Conservation (phyloP, 1,140 invertebrate genomes). For the Drosophila baimaii region DNA sequence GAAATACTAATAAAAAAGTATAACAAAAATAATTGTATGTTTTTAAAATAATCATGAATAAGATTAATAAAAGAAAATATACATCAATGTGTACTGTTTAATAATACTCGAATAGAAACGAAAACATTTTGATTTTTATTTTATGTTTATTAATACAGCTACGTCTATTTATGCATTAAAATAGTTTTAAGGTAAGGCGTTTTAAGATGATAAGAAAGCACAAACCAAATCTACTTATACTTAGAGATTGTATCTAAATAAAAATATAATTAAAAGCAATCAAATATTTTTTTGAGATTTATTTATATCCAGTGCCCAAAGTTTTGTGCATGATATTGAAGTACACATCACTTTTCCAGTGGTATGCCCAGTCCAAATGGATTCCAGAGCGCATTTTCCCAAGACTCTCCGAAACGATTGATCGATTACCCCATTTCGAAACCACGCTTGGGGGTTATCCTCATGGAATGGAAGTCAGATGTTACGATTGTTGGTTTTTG, state of each 20-base stretch:
- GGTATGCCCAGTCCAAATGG: too few relatives aligned
- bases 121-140: slow-evolving; percentile 19
- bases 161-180: slow-evolving; percentile 30
- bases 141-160: slow-evolving; percentile 27
- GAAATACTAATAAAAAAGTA: background rate
- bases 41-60: slow-evolving; percentile 17
- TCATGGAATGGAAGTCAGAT: too few relatives aligned
- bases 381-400: too few relatives aligned
- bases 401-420: too few relatives aligned
- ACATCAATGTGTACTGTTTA: slow-evolving; percentile 12
- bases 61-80: background rate
- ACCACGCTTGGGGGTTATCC: too few relatives aligned
- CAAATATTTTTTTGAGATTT: background rate
- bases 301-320: too few relatives aligned
- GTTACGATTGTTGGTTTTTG: too few relatives aligned
- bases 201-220: slow-evolving; percentile 56
- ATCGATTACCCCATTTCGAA: too few relatives aligned
- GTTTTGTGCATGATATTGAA: too few relatives aligned
- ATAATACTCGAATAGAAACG: slow-evolving; percentile 48
- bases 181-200: slow-evolving; percentile 13
- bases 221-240: slow-evolving; percentile 61
- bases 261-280: slow-evolving; percentile 1
- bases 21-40: background rate
- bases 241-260: slow-evolving; percentile 33
- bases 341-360: too few relatives aligned